Evolutionary conservation across 2,113 vertebrate genomes (phyloP), one percentile per base, ranked within the genome.

Genomic region (Hystrix brachyura): DNA sequence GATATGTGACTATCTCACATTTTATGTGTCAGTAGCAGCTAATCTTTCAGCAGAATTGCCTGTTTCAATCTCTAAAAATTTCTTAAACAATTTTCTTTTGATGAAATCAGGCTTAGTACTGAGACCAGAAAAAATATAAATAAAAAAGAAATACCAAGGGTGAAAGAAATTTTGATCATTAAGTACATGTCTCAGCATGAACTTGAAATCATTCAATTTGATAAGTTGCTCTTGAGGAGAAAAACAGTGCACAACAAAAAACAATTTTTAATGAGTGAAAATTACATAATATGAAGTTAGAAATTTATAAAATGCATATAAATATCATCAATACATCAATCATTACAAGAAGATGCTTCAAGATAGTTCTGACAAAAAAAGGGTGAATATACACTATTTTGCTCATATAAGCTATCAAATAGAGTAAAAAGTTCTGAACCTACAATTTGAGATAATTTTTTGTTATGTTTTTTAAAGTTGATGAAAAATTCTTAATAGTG

Each of bases 161-260:
- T 29, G 57, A 60, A 92, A 3, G 67, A 90, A 46, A 87, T 23
- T 95, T 86, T 88, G 23, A 86, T 71, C 9, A 29, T 48, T 53
- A 95, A 85, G 34, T 85, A 78, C 43, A 92, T 46, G 88, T 97
- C 18, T 94, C 82, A 86, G 67, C 38, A 14, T 93, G 65, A 97
- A 94, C 10, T 78, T 78, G 23, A 27, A 92, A 15, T 51, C 65
- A 83, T 51, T 57, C 57, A 91, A 65, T 59, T 92, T 96, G n/a
- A 80, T 38, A n/a, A 90, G 48, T 29, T 96, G 23, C 7, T 51
- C n/a, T 95, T 62, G 69, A 80, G 79, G 91, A 94, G 25, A 92
- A 93, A 93, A 81, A 32, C 4, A 76, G 19, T 72, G 11, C 82
- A 90, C 5, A 96, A 81, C 3, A 72, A 55, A 84, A 87, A 84